Conservation (phyloP, 2,888 invertebrate genomes). For the Macaria liturata region DNA sequence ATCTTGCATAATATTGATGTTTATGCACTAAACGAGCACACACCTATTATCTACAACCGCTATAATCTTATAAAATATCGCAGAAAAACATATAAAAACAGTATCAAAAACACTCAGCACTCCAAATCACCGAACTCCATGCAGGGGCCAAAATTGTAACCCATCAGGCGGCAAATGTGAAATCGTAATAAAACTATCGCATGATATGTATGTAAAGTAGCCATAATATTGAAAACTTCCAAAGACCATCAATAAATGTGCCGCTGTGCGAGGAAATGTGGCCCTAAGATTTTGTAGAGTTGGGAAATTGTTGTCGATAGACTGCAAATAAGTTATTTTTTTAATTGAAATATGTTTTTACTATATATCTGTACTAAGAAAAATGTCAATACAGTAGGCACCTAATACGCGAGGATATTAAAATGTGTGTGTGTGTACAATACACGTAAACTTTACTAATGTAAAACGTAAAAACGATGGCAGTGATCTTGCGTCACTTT, state of each 20-base stretch:
- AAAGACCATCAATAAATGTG: conserved; percentile 83
- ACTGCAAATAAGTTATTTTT: neutral
- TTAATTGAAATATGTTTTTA: no score
- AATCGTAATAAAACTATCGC: conserved; percentile 81
- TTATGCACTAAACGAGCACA: no score
- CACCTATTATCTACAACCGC: no score
- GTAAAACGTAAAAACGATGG: no score
- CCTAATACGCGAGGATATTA: no score
- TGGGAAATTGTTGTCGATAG: conserved; percentile 18
- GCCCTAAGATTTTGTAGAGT: conserved; percentile 28
- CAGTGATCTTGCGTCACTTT: no score
- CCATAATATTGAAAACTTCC: conserved; percentile 82
- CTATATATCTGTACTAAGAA: no score
- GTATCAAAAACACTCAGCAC: conserved; percentile 35
- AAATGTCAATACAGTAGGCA: no score
- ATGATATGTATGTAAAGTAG: conserved; percentile 78
- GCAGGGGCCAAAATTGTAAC: conserved; percentile 58
- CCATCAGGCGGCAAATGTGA: conserved; percentile 82
- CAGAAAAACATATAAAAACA: conserved; percentile 5
- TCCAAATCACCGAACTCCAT: conserved; percentile 45
- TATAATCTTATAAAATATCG: neutral
- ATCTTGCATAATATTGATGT: no score
- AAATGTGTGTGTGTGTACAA: no score
- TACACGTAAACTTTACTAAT: no score
- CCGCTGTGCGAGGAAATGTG: conserved; percentile 68